Conservation (phyloP, 2,113 vertebrate genomes). For the Pseudopodoces humilis region DNA sequence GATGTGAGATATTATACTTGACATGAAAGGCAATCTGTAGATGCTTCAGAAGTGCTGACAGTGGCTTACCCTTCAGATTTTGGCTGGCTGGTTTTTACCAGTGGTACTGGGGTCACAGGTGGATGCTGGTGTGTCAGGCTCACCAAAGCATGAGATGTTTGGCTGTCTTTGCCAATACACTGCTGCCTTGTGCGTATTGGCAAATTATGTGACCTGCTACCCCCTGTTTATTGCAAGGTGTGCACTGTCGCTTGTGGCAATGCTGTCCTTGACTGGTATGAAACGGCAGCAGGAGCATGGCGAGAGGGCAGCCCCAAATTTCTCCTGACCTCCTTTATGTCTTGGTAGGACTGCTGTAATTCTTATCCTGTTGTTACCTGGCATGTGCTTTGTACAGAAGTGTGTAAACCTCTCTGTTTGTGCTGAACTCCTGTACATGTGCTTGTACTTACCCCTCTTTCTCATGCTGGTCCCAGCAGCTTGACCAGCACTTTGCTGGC, state of each 20-base stretch:
- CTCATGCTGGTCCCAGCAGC: background rate
- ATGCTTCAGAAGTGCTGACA: background rate
- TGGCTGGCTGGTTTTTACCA: background rate
- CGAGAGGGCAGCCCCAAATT: constrained; percentile 9
- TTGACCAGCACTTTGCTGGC: background rate
- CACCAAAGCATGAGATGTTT: background rate
- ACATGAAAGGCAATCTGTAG: background rate
- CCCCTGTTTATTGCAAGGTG: constrained; percentile 10
- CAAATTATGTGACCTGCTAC: background rate
- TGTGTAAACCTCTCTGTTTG: background rate
- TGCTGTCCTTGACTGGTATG: constrained; percentile 18
- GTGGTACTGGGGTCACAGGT: background rate
- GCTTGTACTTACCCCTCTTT: background rate
- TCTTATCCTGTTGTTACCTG: background rate
- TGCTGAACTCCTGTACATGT: background rate
- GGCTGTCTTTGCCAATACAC: background rate
- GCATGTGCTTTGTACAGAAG: background rate
- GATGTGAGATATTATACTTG: background rate
- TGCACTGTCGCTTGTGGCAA: background rate
- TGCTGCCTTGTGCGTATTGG: background rate
- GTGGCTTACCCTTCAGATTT: background rate
- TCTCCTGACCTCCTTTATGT: background rate
- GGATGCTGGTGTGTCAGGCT: background rate
- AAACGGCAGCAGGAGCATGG: constrained; percentile 5
- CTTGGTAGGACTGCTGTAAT: constrained; percentile 15